Evolutionary conservation across 2,113 vertebrate genomes (phyloP), one percentile per base, ranked within the genome.

Genomic region (Alces alces): DNA sequence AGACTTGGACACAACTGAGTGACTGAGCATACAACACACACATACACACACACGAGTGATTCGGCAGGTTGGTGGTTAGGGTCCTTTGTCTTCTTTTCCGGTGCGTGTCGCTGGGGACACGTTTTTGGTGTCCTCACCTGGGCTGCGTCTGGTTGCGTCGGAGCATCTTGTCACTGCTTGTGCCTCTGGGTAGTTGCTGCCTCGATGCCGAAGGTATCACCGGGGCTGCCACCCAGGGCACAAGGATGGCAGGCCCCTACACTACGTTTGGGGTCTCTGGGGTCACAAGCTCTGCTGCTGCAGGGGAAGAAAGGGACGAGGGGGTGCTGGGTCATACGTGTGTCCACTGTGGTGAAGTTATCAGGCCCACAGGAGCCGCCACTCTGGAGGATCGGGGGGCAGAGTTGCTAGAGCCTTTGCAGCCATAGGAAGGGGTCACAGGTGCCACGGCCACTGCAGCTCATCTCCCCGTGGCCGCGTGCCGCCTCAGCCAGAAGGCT

Each of bases 51-150:
- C 66, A 23, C n/a, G n/a, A 3, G 13, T 7, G 47, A 12, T 33
- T 86, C 39, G 33, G 27, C 36, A 21, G 15, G 16, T 60, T 43
- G 7, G 16, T 33, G 11, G 57, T 28, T 86, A 30, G 25, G 2
- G 39, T 6, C 27, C 3, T 60, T 86, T 33, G 39, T 60, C 58
- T 45, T 60, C 36, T 47, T 33, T 60, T 60, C 39, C 28, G 33
- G 28, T 4, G 13, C 6, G 39, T 3, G 6, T 39, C 0, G 0
- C 3, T 60, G 21, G 39, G 4, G 3, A 15, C 14, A 43, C 12
- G 36, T 43, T 19, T 58, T 85, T 21, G 36, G 27, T 19, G 6
- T 21, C 55, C 36, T 36, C 55, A 2, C 15, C 55, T 13, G 36
- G 10, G 47, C 47, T n/a, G 47, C 17, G 2, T 82, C 79, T n/a